Percentiles rank a stretch among this genome's conserved stretches.
phyloP scores from a whole-genome alignment of 2,113 vertebrate species.

The Phylloscopus trochilus region DNA sequence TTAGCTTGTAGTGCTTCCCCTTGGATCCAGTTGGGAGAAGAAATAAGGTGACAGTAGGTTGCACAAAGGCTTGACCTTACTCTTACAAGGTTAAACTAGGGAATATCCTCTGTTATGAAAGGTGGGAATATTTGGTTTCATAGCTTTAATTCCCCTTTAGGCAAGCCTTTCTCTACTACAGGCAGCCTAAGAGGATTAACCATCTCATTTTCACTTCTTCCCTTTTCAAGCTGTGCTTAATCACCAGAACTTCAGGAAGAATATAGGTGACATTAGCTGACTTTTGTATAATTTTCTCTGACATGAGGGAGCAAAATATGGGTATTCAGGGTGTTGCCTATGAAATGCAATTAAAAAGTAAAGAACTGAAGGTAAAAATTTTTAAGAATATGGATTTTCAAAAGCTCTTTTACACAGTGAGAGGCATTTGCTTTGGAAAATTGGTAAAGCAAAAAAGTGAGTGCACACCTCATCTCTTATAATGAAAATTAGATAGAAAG shows the following conservation, averaged over 20 bases:
- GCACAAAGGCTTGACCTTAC: background rate
- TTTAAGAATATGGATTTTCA: background rate
- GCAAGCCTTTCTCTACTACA: background rate
- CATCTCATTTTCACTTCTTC: background rate
- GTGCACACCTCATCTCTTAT: rapidly evolving
- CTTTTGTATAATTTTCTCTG: background rate
- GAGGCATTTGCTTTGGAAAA: background rate
- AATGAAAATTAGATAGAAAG: background rate
- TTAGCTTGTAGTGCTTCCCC: background rate
- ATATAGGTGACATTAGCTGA: background rate
- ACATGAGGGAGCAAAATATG: background rate
- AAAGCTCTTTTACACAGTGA: background rate
- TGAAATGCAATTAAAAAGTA: background rate
- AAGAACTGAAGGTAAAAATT: background rate
- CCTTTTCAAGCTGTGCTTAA: background rate
- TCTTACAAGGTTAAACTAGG: background rate
- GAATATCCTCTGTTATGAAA: background rate
- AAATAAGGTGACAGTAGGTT: background rate
- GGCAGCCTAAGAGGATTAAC: background rate
- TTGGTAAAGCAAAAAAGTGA: background rate
- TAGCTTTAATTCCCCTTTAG: background rate
- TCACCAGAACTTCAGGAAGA: background rate
- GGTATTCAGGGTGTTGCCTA: background rate
- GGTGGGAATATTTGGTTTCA: background rate
- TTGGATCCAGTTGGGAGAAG: background rate